Conservation (phyloP, 2,888 invertebrate species). For the Pachycephus smyrnensis region DNA sequence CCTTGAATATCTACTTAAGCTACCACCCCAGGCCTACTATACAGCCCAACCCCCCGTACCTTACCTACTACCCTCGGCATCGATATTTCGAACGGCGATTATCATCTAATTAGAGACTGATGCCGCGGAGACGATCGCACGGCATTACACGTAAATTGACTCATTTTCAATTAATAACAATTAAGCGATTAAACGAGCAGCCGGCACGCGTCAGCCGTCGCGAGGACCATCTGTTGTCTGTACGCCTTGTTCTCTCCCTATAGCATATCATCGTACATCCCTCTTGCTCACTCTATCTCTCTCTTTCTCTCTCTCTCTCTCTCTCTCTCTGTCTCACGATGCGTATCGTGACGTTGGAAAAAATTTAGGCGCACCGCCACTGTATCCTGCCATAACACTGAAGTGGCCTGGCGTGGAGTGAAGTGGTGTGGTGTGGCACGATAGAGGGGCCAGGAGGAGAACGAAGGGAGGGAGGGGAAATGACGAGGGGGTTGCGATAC, state of each 20-base stretch:
- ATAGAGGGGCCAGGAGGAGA: too few species aligned
- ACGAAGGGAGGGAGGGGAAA: too few species aligned
- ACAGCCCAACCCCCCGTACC: too few species aligned
- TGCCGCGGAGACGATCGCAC: not conserved
- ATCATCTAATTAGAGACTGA: not conserved
- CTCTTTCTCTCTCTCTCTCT: not conserved
- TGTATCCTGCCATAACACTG: too few species aligned
- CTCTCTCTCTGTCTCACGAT: not conserved
- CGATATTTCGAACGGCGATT: not conserved
- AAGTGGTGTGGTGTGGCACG: too few species aligned
- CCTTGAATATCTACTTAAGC: too few species aligned
- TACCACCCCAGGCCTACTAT: too few species aligned
- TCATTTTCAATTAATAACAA: conserved; percentile 48
- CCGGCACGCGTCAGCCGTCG: conserved; percentile 42
- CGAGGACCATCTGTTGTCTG: conserved; percentile 7
- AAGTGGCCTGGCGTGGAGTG: too few species aligned
- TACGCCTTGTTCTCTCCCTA: conserved; percentile 12
- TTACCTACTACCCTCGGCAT: too few species aligned
- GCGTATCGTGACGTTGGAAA: conserved; percentile 1
- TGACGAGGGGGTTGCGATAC: too few species aligned
- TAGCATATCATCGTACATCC: not conserved
- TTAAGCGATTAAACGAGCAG: conserved; percentile 45
- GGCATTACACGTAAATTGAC: conserved; percentile 24
- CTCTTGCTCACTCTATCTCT: conserved; percentile 13
- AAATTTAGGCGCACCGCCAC: conserved; percentile 5